Base-by-base conservation (phyloP, 2,797 vertebrate species). In the Sebastes itinus region DNA sequence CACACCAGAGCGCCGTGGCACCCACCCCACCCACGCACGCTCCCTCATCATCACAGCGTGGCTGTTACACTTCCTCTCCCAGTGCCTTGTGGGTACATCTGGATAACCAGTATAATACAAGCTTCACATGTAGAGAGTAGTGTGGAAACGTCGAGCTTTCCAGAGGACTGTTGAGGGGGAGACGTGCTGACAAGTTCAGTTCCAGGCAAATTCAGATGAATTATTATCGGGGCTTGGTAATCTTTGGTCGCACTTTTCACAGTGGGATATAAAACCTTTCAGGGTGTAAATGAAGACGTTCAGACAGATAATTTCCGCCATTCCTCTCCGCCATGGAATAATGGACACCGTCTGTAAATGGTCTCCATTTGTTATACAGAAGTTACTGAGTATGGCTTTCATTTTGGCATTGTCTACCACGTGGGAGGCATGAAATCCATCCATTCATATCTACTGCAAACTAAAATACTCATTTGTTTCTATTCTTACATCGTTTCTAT, bases 81-180 rank as follows among this genome's bases (percentile, higher is more conserved):
- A 11, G 81, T 88, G 90, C 78, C 66, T 88, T 86, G 84, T 88
- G 92, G 90, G 87, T 91, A 91, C 88, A 90, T 94, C 91, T 94
- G 93, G 87, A 91, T 71, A 92, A 92, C 72, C 86, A 13, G 81
- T 90, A 77, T 69, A 86, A 82, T 78, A 62, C 67, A 7, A 80
- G 72, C 82, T 83, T 81, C 66, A 68, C 83, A 79, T 82, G 78
- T 74, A 35, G 72, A 72, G 58, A 82, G 76, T 56, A 79, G 75
- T 81, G 85, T 75, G 89, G 89, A 92, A 91, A 90, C 20, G 12
- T 11, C n/a, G n/a, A 78, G 75, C 81, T 87, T 89, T 92, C 85
- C 81, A 88, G 59, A 86, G 28, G 60, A 81, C 46, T 22, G 61
- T 28, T 32, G 52, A 66, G 70, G 28, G 33, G 33, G 49, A 49